Evolutionary conservation across 2,113 vertebrate species (phyloP).

Genomic region (Typhlomys cinereus): DNA sequence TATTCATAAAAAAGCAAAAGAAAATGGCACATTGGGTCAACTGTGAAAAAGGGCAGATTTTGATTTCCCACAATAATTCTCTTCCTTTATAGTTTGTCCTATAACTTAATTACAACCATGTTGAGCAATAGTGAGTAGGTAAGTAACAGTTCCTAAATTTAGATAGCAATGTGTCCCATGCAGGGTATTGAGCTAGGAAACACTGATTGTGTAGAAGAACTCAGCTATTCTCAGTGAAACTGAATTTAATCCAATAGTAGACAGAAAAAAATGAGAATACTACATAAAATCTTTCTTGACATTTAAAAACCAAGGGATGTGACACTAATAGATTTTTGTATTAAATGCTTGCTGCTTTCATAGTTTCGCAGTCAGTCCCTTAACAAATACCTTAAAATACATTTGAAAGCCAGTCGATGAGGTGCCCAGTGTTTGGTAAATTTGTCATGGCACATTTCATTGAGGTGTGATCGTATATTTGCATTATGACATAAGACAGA

Average conservation of each 20-base stretch:
- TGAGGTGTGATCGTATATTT: neutral
- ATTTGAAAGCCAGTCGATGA: neutral
- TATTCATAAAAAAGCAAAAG: constrained; percentile 41
- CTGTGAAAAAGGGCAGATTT: constrained; percentile 52
- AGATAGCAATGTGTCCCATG: neutral
- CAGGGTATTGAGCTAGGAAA: neutral
- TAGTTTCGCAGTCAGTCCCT: neutral
- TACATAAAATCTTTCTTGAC: neutral
- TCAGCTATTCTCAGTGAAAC: neutral
- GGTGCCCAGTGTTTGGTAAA: neutral
- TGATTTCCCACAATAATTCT: constrained; percentile 14
- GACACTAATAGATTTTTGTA: neutral
- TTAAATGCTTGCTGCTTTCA: neutral
- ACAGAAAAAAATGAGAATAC: neutral
- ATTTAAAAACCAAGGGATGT: constrained; percentile 6
- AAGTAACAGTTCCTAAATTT: neutral
- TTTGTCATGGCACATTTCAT: neutral
- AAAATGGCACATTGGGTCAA: constrained; percentile 30
- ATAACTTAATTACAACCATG: constrained; percentile 52
- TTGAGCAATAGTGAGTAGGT: neutral
- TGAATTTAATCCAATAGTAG: neutral
- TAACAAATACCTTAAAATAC: neutral
- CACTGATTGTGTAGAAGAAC: neutral
- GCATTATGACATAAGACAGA: neutral
- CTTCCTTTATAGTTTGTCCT: constrained; percentile 48